phyloP scores from a whole-genome alignment of 2,797 vertebrate genomes.

The Cephalopachus bancanus region DNA sequence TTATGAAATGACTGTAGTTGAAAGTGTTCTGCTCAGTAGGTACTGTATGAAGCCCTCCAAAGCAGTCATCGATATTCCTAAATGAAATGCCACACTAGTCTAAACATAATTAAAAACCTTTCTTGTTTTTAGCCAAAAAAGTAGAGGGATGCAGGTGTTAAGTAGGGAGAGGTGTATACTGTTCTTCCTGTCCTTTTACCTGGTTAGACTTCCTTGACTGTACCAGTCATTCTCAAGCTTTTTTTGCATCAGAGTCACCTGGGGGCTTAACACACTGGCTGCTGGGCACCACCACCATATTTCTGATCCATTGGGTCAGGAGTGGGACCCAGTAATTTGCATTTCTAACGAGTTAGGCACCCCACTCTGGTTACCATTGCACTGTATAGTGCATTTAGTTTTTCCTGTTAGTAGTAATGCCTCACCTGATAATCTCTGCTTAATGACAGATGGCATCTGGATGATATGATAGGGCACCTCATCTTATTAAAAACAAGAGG shows the following conservation, averaged over 20 bases:
- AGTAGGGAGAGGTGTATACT: neutral
- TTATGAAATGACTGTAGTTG: neutral
- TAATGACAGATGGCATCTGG: neutral
- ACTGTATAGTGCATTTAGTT: neutral
- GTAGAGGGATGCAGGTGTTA: neutral
- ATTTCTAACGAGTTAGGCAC: neutral
- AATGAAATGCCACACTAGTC: neutral
- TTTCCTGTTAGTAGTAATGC: neutral
- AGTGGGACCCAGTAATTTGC: neutral
- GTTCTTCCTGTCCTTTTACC: neutral
- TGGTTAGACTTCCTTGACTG: neutral
- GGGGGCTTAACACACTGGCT: neutral
- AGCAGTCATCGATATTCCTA: neutral
- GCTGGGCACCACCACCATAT: neutral
- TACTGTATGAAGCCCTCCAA: neutral
- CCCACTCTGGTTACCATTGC: neutral
- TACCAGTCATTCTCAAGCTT: neutral
- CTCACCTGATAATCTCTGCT: neutral
- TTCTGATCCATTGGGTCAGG: neutral
- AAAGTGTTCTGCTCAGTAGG: neutral
- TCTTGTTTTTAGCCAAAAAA: neutral
- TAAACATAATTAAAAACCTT: constrained; percentile 21
- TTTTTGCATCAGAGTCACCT: neutral
- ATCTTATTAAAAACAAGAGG: neutral
- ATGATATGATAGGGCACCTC: neutral